Evolutionary conservation across 2,888 invertebrate genomes (phyloP).

Genomic region (Ennomos fuscantarius): DNA sequence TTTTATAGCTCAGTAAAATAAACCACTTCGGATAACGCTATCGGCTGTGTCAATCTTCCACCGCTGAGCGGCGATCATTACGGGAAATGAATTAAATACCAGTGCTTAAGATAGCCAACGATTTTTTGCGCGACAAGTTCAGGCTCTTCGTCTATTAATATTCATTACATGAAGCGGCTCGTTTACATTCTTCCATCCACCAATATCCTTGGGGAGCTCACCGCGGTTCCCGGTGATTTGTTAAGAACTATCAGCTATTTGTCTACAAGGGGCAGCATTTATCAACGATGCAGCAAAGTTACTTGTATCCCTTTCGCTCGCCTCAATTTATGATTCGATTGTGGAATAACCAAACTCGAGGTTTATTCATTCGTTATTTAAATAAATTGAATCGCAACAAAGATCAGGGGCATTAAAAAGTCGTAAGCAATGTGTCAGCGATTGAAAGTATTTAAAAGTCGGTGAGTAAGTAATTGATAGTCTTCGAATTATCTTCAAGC

Average conservation of each 20-base stretch:
- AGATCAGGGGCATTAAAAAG: constrained; percentile 32
- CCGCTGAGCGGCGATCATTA: constrained; percentile 20
- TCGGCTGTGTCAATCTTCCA: constrained; percentile 34
- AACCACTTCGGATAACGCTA: constrained; percentile 35
- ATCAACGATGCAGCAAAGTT: constrained; percentile 55
- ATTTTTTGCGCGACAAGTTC: constrained; percentile 53
- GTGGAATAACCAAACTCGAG: constrained; percentile 52
- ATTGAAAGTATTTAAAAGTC: constrained; percentile 28
- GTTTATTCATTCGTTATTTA: constrained; percentile 45
- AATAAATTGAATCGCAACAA: constrained; percentile 39
- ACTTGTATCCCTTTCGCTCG: constrained; percentile 46
- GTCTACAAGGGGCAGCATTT: constrained; percentile 66
- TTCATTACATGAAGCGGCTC: constrained; percentile 57
- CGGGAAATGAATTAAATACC: constrained; percentile 32
- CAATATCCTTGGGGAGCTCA: constrained; percentile 47
- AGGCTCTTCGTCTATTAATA: constrained; percentile 57
- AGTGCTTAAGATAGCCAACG: constrained; percentile 31
- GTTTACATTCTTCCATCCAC: constrained; percentile 59
- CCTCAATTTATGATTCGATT: constrained; percentile 64
- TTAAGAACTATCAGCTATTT: constrained; percentile 67
- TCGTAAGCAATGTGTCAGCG: constrained; percentile 31
- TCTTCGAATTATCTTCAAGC: constrained; percentile 8
- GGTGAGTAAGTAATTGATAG: constrained; percentile 24
- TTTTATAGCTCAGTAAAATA: constrained; percentile 42
- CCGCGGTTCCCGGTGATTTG: constrained; percentile 61